Conservation (phyloP, 2,888 invertebrate genomes). For the Coenonympha arcania region DNA sequence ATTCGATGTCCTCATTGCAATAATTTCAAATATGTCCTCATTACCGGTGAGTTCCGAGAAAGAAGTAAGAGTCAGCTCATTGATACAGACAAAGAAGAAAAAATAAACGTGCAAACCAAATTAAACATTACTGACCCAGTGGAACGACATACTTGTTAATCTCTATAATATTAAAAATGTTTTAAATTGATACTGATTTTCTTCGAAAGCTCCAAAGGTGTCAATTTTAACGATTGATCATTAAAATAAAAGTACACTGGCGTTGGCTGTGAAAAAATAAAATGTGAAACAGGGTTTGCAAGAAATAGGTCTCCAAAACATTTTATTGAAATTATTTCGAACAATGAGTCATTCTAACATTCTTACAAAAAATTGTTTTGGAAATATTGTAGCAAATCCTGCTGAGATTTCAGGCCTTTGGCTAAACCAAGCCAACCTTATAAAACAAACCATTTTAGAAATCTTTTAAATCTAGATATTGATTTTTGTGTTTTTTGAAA, state of each 20-base stretch:
- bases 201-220: constrained; percentile 1
- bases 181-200: not conserved
- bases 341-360: too few relatives aligned
- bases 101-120: not conserved
- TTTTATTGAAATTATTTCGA: too few relatives aligned
- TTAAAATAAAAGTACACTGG: not conserved
- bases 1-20: constrained; percentile 21
- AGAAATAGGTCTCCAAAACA: too few relatives aligned
- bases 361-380: too few relatives aligned
- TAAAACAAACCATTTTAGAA: too few relatives aligned
- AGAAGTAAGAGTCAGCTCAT: not conserved
- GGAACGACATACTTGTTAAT: not conserved
- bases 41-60: not conserved
- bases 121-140: not conserved
- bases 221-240: constrained; percentile 4
- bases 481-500: too few relatives aligned
- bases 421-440: too few relatives aligned
- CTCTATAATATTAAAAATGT: not conserved
- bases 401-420: too few relatives aligned
- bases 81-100: constrained; percentile 5
- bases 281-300: too few relatives aligned
- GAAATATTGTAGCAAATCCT: too few relatives aligned
- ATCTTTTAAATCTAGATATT: too few relatives aligned
- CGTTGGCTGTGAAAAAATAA: too few relatives aligned
- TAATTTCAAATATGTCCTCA: constrained; percentile 16